phyloP scores from a whole-genome alignment of 2,113 vertebrate species.

The Cyprinodon variegatus region DNA sequence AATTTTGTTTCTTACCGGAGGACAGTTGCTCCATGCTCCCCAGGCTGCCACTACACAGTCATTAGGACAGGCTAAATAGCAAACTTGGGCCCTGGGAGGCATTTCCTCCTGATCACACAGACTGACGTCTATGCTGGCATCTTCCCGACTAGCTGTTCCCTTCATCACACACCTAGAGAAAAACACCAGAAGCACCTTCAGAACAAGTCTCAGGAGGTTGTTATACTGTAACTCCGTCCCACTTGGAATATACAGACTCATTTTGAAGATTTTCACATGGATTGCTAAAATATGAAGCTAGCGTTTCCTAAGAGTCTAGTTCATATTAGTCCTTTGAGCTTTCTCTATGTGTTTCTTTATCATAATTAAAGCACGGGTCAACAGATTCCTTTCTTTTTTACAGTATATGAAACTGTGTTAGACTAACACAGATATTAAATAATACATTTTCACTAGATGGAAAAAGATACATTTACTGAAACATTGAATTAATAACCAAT shows the following conservation, averaged over 20 bases:
- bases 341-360: background rate
- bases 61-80: slow-evolving; percentile 86
- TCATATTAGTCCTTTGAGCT: background rate
- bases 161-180: slow-evolving; percentile 85
- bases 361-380: background rate
- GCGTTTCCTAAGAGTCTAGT: background rate
- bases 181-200: slow-evolving; percentile 36
- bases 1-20: slow-evolving; percentile 79
- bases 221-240: slow-evolving; percentile 5
- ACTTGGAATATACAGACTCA: slow-evolving; percentile 25
- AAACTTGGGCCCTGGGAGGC: slow-evolving; percentile 82
- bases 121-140: slow-evolving; percentile 73
- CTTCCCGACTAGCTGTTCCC: slow-evolving; percentile 59
- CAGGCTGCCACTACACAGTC: slow-evolving; percentile 91
- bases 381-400: background rate
- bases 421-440: too few species aligned
- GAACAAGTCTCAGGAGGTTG: slow-evolving; percentile 40
- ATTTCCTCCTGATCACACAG: slow-evolving; percentile 85
- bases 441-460: too few species aligned
- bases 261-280: slow-evolving; percentile 28
- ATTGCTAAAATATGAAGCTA: background rate
- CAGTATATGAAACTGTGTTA: too few species aligned
- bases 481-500: too few species aligned
- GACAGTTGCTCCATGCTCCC: slow-evolving; percentile 90
- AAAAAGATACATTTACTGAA: too few species aligned